Percentiles rank a stretch among this genome's conserved stretches.
These are phyloP conservation scores for Pithys albifrons DNA, from an alignment of 2,113 vertebrate genomes.

Conservation along the genomic window DNA sequence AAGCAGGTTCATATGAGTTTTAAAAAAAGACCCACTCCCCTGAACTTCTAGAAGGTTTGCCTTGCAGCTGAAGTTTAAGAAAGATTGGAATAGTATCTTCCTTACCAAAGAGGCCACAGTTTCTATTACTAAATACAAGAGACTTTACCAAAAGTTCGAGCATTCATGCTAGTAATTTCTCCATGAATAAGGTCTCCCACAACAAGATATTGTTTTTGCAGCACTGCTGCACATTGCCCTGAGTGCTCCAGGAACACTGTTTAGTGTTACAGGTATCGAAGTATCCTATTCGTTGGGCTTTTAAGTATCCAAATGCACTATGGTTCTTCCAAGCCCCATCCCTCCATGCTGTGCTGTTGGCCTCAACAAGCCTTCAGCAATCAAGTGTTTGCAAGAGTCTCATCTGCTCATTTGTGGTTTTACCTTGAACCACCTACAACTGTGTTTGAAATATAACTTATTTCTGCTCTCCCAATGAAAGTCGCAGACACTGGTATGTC, in stretches of 20 bases:
- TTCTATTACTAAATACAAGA: neutral
- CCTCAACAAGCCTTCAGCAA: neutral
- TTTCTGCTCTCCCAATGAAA: neutral
- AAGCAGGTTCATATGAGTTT: neutral
- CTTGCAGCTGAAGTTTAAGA: neutral
- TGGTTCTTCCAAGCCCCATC: neutral
- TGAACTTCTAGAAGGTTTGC: neutral
- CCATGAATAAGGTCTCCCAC: neutral
- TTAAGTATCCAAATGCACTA: neutral
- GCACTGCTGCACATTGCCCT: accelerated
- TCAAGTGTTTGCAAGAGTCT: neutral
- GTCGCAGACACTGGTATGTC: neutral
- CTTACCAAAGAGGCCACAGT: neutral
- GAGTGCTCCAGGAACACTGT: neutral
- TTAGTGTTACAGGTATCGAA: neutral
- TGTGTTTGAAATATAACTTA: neutral
- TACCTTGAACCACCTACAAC: neutral
- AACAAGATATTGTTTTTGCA: neutral
- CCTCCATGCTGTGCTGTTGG: neutral
- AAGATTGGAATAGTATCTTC: neutral
- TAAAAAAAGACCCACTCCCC: neutral
- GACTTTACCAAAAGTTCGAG: neutral
- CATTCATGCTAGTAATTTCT: accelerated
- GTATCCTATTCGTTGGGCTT: neutral
- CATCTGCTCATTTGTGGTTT: neutral